phyloP scores from a whole-genome alignment of 2,113 vertebrate species.

The Solenodon paradoxus region DNA sequence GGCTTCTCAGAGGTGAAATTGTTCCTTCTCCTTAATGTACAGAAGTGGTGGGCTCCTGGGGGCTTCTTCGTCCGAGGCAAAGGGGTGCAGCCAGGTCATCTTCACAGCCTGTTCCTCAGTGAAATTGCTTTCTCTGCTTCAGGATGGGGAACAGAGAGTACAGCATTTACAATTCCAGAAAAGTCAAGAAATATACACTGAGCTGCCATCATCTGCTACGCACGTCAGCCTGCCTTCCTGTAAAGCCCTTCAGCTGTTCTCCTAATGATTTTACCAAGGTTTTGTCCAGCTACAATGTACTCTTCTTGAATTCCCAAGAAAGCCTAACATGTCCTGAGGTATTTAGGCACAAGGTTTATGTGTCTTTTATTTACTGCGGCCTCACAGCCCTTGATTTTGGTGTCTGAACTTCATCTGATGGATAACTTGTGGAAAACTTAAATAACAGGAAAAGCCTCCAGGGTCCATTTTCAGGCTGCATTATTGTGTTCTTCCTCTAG shows the following conservation, averaged over 20 bases:
- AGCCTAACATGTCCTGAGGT: background rate
- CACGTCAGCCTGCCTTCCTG: background rate
- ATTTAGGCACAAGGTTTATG: background rate
- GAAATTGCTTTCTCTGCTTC: background rate
- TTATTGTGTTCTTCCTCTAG: background rate
- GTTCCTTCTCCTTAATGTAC: too few species aligned
- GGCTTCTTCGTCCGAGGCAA: background rate
- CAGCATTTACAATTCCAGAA: background rate
- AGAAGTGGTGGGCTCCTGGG: background rate
- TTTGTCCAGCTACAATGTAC: background rate
- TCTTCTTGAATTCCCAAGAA: background rate
- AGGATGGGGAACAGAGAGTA: background rate
- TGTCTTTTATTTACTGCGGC: background rate
- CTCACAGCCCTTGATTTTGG: background rate
- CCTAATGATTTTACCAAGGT: background rate
- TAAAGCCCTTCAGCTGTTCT: background rate
- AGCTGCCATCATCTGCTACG: background rate
- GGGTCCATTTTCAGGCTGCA: background rate
- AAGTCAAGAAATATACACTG: background rate
- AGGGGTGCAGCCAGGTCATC: background rate
- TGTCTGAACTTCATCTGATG: background rate
- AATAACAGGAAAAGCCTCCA: background rate
- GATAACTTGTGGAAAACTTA: background rate
- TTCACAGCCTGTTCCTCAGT: background rate
- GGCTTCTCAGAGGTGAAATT: background rate